Evolutionary conservation across 2,113 vertebrate species (phyloP).

Genomic region (Megaceryle torquata): DNA sequence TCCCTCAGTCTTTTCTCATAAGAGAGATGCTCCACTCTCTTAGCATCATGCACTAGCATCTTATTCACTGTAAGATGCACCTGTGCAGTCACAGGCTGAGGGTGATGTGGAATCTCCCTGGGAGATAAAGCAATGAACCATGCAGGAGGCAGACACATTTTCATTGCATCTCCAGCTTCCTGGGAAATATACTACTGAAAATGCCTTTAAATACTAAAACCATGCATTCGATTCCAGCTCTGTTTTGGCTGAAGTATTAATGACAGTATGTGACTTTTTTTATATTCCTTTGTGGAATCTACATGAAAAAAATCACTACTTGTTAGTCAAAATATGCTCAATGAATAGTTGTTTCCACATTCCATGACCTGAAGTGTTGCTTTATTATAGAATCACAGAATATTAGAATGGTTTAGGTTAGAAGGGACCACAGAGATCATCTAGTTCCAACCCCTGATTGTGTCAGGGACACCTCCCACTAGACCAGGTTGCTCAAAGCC

Average conservation of each 20-base stretch:
- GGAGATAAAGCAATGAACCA: background rate
- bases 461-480: too few species aligned
- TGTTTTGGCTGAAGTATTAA: background rate
- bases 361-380: background rate
- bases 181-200: background rate
- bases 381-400: background rate
- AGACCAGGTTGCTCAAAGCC: too few species aligned
- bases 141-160: background rate
- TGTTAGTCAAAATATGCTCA: background rate
- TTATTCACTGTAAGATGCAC: background rate
- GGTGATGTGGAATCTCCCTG: background rate
- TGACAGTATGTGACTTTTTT: background rate
- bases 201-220: background rate
- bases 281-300: background rate
- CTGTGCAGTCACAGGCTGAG: slow-evolving; percentile 17
- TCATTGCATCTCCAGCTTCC: background rate
- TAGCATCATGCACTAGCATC: too few species aligned
- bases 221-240: background rate
- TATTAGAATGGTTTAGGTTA: too few species aligned
- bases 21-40: too few species aligned
- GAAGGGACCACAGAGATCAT: too few species aligned
- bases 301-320: background rate
- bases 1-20: too few species aligned
- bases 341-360: background rate
- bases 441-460: too few species aligned